phyloP scores from a whole-genome alignment of 2,113 vertebrate species.

The Mesembrinibis cayennensis region DNA sequence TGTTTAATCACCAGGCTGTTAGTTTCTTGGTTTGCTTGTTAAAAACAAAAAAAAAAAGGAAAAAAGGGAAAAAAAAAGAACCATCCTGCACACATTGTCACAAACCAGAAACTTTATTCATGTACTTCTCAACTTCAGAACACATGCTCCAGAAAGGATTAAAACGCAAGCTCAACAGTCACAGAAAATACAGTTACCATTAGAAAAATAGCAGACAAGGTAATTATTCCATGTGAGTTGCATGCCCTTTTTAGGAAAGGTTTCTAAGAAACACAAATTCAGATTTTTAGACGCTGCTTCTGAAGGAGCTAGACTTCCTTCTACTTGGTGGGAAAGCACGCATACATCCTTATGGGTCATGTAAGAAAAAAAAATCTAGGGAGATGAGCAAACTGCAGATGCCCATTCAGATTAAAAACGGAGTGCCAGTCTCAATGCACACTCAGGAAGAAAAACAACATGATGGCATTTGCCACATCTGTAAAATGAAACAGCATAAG shows the following conservation, averaged over 20 bases:
- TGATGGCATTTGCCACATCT: not conserved
- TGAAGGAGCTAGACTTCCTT: not conserved
- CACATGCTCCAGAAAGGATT: not conserved
- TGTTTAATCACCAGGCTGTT: not conserved
- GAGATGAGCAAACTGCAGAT: not conserved
- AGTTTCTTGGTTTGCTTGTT: not conserved
- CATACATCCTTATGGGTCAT: not conserved
- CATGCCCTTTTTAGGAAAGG: not conserved
- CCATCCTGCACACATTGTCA: not conserved
- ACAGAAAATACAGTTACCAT: not conserved
- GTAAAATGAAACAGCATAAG: not conserved
- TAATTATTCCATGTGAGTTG: not conserved
- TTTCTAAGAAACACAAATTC: not conserved
- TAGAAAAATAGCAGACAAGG: not conserved
- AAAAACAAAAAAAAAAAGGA: not conserved
- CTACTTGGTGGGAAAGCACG: not conserved
- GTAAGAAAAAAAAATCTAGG: not conserved
- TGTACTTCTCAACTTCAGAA: accelerated
- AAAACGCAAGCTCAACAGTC: not conserved
- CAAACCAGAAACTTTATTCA: not conserved
- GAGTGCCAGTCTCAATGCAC: not conserved
- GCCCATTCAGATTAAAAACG: not conserved
- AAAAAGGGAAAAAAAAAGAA: accelerated
- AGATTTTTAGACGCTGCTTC: not conserved
- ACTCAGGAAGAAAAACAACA: not conserved